Evolutionary conservation across 1,140 invertebrate species (phyloP), one percentile per base, ranked within the genome.

Genomic region (Akabosia matsudoensis): DNA sequence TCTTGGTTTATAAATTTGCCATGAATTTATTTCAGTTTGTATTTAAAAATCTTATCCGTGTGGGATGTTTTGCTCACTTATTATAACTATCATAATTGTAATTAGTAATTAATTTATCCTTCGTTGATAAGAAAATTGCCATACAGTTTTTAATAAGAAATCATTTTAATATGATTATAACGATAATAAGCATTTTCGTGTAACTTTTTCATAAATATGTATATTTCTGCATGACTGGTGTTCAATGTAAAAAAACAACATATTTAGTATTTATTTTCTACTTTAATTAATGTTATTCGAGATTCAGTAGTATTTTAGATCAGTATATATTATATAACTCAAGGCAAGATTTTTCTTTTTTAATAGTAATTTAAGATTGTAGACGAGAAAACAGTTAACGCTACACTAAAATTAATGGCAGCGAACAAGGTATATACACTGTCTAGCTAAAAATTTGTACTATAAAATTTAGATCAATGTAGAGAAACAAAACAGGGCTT

Each of bases 191-290:
- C 37, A 45, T 61, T 61, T n/a, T n/a, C 10, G 26, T 61, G 61
- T 67, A 67, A 61, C 16, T 45, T 18, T 45, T 45, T 45, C 37
- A 56, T 16, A 13, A 56, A 4, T 30, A 67, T 67, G 28, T 67
- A 67, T 30, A n/a, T n/a, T n/a, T 67, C 28, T 67, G 61, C 61
- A 67, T 67, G 61, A 67, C 61, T 67, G 61, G 61, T 67, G 61
- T 67, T 67, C 61, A 67, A 67, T 30, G 54, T 61, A 67, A 31
- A 30, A 61, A 45, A 61, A 61, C 16, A 61, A 24, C n/a, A 24
- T 61, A 13, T 4, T 16, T 56, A 24, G 54, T 67, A 67, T 67
- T 67, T 67, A 67, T 67, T 67, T 67, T 67, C 3, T 67, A 31
- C 31, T 30, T n/a, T 16, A 10, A 10, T 16, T 24, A 24, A 61